phyloP scores from a whole-genome alignment of 2,888 invertebrate species.

The Yponomeuta plumbellus region DNA sequence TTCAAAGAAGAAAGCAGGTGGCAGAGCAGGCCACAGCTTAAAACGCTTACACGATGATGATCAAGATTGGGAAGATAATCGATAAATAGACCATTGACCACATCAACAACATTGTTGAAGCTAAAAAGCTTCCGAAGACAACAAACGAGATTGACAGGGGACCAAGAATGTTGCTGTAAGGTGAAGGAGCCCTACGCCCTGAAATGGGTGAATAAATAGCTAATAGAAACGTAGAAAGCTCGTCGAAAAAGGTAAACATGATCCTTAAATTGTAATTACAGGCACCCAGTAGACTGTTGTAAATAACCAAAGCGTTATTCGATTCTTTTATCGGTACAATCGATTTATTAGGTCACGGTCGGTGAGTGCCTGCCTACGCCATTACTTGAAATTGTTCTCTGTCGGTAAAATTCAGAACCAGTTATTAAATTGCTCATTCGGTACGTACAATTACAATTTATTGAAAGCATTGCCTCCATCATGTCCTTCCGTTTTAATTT shows the following conservation, averaged over 20 bases:
- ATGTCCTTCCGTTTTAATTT: neutral
- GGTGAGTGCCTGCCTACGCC: slow-evolving; percentile 12
- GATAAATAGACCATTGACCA: no score
- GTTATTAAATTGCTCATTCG: slow-evolving; percentile 2
- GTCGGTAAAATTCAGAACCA: slow-evolving; percentile 22
- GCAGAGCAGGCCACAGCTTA: no score
- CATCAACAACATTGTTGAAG: no score
- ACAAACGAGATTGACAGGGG: no score
- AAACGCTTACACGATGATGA: no score
- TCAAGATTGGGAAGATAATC: no score
- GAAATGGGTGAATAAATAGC: no score
- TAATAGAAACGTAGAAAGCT: no score
- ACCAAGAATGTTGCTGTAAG: no score
- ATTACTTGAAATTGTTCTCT: slow-evolving; percentile 15
- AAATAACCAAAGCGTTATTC: neutral
- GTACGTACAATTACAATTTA: neutral
- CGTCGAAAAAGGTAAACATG: neutral
- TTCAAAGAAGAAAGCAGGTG: no score
- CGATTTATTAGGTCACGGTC: slow-evolving; percentile 30
- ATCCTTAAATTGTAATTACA: neutral
- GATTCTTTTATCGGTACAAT: neutral
- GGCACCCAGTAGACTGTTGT: neutral
- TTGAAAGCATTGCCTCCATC: neutral
- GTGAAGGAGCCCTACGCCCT: no score
- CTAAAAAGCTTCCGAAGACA: no score